Evolutionary conservation across 2,113 vertebrate species (phyloP).

Genomic region (Ceyx margarethae): DNA sequence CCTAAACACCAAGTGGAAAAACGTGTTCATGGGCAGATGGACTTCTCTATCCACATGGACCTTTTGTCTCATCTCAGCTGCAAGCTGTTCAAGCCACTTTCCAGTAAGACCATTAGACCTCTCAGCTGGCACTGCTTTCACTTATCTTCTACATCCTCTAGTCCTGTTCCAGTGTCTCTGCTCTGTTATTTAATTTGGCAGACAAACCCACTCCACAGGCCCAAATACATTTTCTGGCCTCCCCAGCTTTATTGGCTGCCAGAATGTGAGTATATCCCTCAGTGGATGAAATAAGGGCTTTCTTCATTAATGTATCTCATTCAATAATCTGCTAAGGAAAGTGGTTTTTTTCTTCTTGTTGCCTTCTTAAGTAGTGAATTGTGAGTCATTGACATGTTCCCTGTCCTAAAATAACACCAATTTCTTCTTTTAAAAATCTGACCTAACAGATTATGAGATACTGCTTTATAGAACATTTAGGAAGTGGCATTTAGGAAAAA

Average conservation of each 20-base stretch:
- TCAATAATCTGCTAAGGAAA: neutral
- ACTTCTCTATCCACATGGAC: constrained; percentile 1
- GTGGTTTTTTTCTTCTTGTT: neutral
- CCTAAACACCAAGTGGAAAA: neutral
- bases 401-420: neutral
- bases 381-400: neutral
- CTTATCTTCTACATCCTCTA: constrained; percentile 33
- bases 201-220: constrained; percentile 18
- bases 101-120: constrained; percentile 47
- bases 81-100: constrained; percentile 57
- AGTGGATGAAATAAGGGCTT: constrained; percentile 20
- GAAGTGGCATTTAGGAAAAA: neutral
- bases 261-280: constrained; percentile 19
- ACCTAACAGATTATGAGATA: neutral
- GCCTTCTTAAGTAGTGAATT: neutral
- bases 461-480: neutral
- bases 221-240: constrained; percentile 52
- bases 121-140: constrained; percentile 31
- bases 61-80: constrained; percentile 60
- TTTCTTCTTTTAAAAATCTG: neutral
- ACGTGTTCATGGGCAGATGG: constrained; percentile 27
- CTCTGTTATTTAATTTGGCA: constrained; percentile 66
- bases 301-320: constrained; percentile 13
- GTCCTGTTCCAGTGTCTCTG: constrained; percentile 38
- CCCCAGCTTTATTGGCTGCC: neutral